A percentile compares a stretch with the other conserved stretches of the same genome.
Evolutionary conservation across 2,797 vertebrate species (phyloP).

Genomic region (Lepilemur ruficaudatus): DNA sequence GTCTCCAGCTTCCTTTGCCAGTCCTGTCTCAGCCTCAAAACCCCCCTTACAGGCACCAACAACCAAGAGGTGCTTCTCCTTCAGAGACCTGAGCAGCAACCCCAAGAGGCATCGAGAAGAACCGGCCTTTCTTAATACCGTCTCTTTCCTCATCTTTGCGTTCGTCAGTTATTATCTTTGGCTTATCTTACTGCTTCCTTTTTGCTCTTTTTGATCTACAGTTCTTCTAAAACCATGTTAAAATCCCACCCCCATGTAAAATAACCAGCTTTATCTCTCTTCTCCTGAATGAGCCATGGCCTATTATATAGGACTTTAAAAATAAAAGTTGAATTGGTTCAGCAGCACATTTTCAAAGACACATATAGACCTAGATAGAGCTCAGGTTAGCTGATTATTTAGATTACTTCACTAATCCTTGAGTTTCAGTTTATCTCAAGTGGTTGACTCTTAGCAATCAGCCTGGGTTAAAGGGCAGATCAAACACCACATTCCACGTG

Average conservation of each 20-base stretch:
- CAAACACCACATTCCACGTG: not conserved
- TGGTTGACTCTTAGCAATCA: not conserved
- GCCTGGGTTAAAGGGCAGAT: not conserved
- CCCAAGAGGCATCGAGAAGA: accelerated
- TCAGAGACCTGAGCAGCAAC: not conserved
- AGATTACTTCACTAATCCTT: not conserved
- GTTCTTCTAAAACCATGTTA: not conserved
- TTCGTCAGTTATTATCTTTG: not conserved
- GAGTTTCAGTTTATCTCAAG: not conserved
- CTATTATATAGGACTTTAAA: not conserved
- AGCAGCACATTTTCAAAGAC: not conserved
- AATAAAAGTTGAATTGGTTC: not conserved
- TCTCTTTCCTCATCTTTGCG: not conserved
- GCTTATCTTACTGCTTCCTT: not conserved
- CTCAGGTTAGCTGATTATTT: not conserved
- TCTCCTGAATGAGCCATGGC: not conserved
- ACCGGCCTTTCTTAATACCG: not conserved
- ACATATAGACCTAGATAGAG: not conserved
- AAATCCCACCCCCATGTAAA: not conserved
- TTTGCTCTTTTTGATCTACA: not conserved
- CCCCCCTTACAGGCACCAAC: not conserved
- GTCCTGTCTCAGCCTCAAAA: not conserved
- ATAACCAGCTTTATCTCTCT: not conserved
- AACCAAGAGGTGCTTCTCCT: not conserved
- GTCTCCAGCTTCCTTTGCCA: not conserved